A percentile compares a stretch with the other conserved stretches of the same genome.
phyloP scores from a whole-genome alignment of 2,888 invertebrate genomes.

The Stictocephala bisonia region DNA sequence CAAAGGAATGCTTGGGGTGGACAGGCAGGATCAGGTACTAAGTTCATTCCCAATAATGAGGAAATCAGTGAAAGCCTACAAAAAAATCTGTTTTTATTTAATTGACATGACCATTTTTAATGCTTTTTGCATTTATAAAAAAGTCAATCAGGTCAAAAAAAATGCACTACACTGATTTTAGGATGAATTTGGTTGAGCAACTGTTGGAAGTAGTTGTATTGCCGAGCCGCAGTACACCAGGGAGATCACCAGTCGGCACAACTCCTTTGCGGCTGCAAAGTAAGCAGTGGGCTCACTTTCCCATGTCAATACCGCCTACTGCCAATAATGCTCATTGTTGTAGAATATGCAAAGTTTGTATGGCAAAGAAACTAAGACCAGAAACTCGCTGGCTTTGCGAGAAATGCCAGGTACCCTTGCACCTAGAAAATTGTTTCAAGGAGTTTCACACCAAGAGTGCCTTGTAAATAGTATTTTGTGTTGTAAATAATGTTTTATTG shows the following conservation, averaged over 20 bases:
- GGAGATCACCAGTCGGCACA: slow-evolving; percentile 1
- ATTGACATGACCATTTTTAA: slow-evolving; percentile 37
- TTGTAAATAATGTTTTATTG: too few species aligned
- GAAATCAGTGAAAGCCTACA: slow-evolving; percentile 17
- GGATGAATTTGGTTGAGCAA: slow-evolving; percentile 25
- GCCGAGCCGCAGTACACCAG: slow-evolving; percentile 4
- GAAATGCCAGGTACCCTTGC: slow-evolving; percentile 17
- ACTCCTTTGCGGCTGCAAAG: slow-evolving; percentile 29
- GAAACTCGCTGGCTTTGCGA: slow-evolving; percentile 38
- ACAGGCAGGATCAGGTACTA: slow-evolving; percentile 40
- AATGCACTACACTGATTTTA: slow-evolving; percentile 30
- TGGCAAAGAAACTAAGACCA: slow-evolving; percentile 10
- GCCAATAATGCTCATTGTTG: not conserved
- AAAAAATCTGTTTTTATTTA: slow-evolving; percentile 40
- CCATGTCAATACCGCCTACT: slow-evolving; percentile 35
- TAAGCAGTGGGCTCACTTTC: slow-evolving; percentile 47
- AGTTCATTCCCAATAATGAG: slow-evolving; percentile 32
- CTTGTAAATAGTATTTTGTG: too few species aligned
- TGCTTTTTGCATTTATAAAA: slow-evolving; percentile 23
- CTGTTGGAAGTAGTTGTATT: slow-evolving; percentile 16
- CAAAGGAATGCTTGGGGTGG: slow-evolving; percentile 34
- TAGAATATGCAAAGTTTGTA: slow-evolving; percentile 35
- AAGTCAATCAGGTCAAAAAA: slow-evolving; percentile 21
- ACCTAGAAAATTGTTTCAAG: slow-evolving; percentile 37
- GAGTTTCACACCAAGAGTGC: slow-evolving; percentile 37